These are phyloP conservation scores for Ommatoiulus sabulosus DNA, from an alignment of 2,888 invertebrate genomes.

Conservation along the genomic window DNA sequence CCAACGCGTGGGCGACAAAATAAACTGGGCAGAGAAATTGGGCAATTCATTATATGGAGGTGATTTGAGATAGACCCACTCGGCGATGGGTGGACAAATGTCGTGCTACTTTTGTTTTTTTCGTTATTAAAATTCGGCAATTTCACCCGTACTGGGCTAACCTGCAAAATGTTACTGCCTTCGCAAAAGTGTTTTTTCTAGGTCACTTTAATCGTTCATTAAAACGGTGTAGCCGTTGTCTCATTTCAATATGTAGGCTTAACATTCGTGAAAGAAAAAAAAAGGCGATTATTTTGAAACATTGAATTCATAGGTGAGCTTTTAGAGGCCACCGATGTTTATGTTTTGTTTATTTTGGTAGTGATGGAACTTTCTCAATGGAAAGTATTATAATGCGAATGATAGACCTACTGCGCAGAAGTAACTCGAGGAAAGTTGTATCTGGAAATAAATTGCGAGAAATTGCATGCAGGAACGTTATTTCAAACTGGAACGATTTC, in stretches of 20 bases:
- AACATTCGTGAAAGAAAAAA: not conserved
- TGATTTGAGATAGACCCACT: not conserved
- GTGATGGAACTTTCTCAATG: too few species aligned
- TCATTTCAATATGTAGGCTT: not conserved
- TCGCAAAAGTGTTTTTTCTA: slow-evolving; percentile 1
- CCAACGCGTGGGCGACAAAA: slow-evolving; percentile 23
- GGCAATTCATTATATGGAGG: not conserved
- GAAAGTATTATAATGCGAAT: too few species aligned
- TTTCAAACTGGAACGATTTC: too few species aligned
- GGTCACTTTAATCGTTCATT: slow-evolving; percentile 16
- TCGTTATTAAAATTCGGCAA: not conserved
- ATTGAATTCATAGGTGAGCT: not conserved
- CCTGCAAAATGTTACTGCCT: not conserved
- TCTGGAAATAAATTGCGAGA: too few species aligned
- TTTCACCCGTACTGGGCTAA: not conserved
- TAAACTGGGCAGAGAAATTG: slow-evolving; percentile 43
- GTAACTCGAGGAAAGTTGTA: too few species aligned
- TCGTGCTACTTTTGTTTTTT: not conserved
- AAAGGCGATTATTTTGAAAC: not conserved
- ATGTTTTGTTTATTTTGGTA: not conserved
- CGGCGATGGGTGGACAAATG: not conserved
- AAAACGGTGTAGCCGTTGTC: not conserved
- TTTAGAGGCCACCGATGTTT: not conserved
- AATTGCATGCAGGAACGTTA: too few species aligned
- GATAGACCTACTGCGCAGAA: too few species aligned